phyloP scores from a whole-genome alignment of 2,888 invertebrate species.

The Frankliniella fusca region DNA sequence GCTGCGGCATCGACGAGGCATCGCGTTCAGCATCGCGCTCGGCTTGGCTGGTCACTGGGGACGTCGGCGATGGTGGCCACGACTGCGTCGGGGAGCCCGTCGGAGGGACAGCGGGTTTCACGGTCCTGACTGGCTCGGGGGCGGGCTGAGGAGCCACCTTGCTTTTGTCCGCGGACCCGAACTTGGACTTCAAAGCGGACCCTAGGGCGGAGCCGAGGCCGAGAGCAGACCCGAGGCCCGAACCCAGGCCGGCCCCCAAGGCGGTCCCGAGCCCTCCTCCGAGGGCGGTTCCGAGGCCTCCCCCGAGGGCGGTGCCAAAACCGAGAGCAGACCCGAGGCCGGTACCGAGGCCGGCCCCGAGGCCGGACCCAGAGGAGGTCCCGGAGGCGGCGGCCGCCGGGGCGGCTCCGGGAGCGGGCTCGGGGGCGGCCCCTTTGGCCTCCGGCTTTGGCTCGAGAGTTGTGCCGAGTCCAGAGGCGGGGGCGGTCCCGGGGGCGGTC shows the following conservation, averaged over 20 bases:
- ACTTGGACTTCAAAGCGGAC: not conserved
- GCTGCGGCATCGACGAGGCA: constrained; percentile 33
- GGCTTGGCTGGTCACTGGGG: constrained; percentile 35
- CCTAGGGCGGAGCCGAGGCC: not conserved
- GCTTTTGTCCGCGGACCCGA: not conserved
- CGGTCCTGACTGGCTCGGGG: not conserved
- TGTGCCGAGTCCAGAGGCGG: not conserved
- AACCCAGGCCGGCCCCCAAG: not conserved
- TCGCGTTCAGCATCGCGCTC: constrained; percentile 33
- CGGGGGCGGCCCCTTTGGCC: not conserved
- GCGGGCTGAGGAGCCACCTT: not conserved
- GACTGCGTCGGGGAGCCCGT: not conserved
- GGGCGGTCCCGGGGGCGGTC: not conserved
- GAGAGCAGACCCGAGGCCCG: not conserved
- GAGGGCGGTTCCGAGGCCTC: not conserved
- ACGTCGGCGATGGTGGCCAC: constrained; percentile 1
- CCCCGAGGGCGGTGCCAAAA: not conserved
- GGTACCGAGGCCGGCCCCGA: not conserved
- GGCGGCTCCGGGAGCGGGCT: not conserved
- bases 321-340: not conserved
- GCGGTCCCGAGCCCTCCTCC: not conserved
- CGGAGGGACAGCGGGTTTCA: not conserved
- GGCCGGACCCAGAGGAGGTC: not conserved
- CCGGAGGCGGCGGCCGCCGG: not conserved
- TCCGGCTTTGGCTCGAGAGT: not conserved